Conservation (phyloP, 2,888 invertebrate species). For the Sialis lutaria region DNA sequence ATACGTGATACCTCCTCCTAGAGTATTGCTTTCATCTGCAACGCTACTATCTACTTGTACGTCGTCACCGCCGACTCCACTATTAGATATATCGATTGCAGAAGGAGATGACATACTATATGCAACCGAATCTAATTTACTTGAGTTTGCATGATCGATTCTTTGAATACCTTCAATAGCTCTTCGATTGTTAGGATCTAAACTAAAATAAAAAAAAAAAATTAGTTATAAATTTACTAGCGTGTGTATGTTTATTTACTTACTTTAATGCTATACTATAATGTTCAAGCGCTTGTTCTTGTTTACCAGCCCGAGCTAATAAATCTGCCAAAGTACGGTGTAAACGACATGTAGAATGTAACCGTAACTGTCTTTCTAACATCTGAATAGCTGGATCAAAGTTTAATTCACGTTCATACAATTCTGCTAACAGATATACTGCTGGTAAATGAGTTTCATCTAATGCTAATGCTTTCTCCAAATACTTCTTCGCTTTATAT, state of each 20-base stretch:
- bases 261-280: conserved; percentile 47
- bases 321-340: conserved; percentile 51
- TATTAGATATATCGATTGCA: not conserved
- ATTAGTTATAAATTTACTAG: not conserved
- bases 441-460: conserved; percentile 58
- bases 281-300: conserved; percentile 50
- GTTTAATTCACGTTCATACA: conserved; percentile 46
- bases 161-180: conserved; percentile 46
- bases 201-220: conserved; percentile 21
- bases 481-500: conserved; percentile 43
- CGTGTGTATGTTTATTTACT: conserved; percentile 9
- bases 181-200: conserved; percentile 44
- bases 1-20: not conserved
- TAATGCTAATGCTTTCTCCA: conserved; percentile 53
- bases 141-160: conserved; percentile 28
- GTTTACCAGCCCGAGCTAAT: conserved; percentile 38
- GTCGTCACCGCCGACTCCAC: not conserved
- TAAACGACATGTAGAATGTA: conserved; percentile 39
- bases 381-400: conserved; percentile 49
- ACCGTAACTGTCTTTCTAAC: conserved; percentile 43
- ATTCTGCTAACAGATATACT: conserved; percentile 51
- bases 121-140: conserved; percentile 26
- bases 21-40: not conserved
- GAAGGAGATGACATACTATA: conserved; percentile 26
- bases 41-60: not conserved